These are phyloP conservation scores for Siniperca undulata DNA, from an alignment of 2,797 vertebrate genomes.

Conservation along the genomic window DNA sequence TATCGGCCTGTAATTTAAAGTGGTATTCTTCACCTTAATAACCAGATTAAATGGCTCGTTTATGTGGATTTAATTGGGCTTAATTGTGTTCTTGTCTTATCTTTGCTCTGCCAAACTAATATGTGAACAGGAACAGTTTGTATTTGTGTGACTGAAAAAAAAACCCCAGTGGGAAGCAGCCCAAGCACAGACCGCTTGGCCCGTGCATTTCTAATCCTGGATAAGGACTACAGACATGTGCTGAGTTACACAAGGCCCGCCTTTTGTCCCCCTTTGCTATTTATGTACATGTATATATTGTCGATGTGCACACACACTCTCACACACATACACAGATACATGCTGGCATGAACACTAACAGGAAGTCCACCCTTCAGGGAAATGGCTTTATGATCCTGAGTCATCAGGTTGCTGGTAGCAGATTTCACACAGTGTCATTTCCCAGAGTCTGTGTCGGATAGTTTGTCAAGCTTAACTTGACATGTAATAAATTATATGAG, in stretches of 20 bases:
- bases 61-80: not conserved
- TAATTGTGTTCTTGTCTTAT: not conserved
- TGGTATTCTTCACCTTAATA: not conserved
- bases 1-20: not conserved
- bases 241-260: slow-evolving; percentile 52
- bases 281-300: slow-evolving; percentile 46
- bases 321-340: slow-evolving; percentile 4
- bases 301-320: slow-evolving; percentile 4
- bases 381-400: slow-evolving; percentile 59
- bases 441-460: not conserved
- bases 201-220: slow-evolving; percentile 74
- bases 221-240: slow-evolving; percentile 77
- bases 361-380: slow-evolving; percentile 69
- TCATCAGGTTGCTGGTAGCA: slow-evolving; percentile 54
- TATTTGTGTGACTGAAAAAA: slow-evolving; percentile 20
- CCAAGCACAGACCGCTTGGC: slow-evolving; percentile 38
- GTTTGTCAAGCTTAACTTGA: not conserved
- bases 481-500: slow-evolving; percentile 9
- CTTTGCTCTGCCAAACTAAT: not conserved
- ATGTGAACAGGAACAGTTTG: slow-evolving; percentile 14
- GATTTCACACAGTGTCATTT: slow-evolving; percentile 50
- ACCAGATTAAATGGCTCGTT: not conserved
- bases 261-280: slow-evolving; percentile 66
- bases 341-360: slow-evolving; percentile 49
- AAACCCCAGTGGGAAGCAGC: slow-evolving; percentile 12